These are phyloP conservation scores for Clistopyga incitator DNA, from an alignment of 2,888 invertebrate genomes.

Conservation along the genomic window DNA sequence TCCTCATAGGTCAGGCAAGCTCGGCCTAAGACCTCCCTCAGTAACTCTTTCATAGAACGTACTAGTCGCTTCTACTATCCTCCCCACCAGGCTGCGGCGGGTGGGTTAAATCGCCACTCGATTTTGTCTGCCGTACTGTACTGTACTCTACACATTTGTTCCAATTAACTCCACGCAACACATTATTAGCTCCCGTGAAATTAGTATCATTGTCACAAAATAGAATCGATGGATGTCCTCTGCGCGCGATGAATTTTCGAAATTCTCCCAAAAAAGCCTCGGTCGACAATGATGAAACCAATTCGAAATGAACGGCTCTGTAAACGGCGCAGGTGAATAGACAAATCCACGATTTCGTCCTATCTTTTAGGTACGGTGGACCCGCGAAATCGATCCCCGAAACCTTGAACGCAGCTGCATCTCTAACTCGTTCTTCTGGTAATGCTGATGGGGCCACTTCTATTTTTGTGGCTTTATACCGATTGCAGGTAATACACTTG, in stretches of 20 bases:
- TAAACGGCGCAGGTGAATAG: conserved; percentile 81
- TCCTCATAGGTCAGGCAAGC: conserved; percentile 74
- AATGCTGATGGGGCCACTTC: conserved; percentile 39
- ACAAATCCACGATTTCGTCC: conserved; percentile 75
- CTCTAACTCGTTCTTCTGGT: conserved; percentile 57
- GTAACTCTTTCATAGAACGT: conserved; percentile 75
- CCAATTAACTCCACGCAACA: conserved; percentile 39
- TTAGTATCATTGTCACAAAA: conserved; percentile 65
- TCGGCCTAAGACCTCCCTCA: conserved; percentile 79
- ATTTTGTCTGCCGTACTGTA: conserved; percentile 38
- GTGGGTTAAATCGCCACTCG: conserved; percentile 63
- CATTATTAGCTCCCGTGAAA: conserved; percentile 54
- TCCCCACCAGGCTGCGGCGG: conserved; percentile 60
- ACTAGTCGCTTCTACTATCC: conserved; percentile 62
- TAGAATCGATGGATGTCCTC: conserved; percentile 56
- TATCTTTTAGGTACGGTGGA: conserved; percentile 74
- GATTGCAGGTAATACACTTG: conserved; percentile 50
- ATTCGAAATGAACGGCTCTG: conserved; percentile 80
- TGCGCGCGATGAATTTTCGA: conserved; percentile 65
- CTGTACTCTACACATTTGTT: background rate
- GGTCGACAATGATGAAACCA: conserved; percentile 74
- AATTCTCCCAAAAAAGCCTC: conserved; percentile 72
- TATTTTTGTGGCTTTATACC: conserved; percentile 37
- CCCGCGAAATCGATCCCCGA: conserved; percentile 78
- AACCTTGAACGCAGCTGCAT: conserved; percentile 65